These are phyloP conservation scores for Nothoprocta perdicaria DNA, from an alignment of 2,113 vertebrate genomes.

Conservation along the genomic window DNA sequence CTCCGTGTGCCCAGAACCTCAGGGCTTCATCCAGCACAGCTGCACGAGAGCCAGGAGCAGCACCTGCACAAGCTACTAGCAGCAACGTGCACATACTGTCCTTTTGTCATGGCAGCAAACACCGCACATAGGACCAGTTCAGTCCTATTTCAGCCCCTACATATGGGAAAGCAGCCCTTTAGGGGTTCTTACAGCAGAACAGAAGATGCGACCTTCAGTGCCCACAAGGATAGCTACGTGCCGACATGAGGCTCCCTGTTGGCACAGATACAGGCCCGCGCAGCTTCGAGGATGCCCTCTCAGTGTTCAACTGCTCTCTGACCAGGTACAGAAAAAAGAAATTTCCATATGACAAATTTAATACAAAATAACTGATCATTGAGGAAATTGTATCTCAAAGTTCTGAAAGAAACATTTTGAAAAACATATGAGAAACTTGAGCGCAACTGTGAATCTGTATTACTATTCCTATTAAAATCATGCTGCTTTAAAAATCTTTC, in stretches of 20 bases:
- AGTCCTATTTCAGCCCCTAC: neutral
- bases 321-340: neutral
- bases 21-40: neutral
- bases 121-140: neutral
- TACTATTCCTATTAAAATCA: neutral
- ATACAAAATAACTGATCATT: neutral
- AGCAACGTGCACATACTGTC: neutral
- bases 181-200: neutral
- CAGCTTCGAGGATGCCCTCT: neutral
- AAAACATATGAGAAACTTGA: neutral
- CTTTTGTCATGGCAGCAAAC: too few relatives aligned
- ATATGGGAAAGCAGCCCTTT: neutral
- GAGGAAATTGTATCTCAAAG: neutral
- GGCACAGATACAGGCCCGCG: neutral
- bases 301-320: neutral
- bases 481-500: neutral
- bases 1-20: too few relatives aligned
- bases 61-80: accelerated
- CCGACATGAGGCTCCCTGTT: neutral
- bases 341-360: neutral
- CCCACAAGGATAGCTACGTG: neutral
- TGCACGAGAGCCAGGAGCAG: accelerated
- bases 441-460: neutral
- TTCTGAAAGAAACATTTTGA: neutral
- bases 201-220: neutral